Conservation (phyloP, 2,113 vertebrate species). For the Passerina amoena region DNA sequence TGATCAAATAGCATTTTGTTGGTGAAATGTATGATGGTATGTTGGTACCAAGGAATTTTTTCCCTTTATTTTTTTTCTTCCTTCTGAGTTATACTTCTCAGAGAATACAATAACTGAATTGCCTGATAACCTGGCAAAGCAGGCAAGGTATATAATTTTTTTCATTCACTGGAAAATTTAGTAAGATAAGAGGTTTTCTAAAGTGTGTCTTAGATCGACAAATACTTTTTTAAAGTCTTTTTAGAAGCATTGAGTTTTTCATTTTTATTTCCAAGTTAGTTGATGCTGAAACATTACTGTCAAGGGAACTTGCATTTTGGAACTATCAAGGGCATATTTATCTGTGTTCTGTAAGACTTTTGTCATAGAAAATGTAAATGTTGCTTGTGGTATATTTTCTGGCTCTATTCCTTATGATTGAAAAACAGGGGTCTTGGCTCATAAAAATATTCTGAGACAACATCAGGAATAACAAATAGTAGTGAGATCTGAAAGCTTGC, state of each 20-base stretch:
- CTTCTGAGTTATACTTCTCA: not conserved
- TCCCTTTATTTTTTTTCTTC: not conserved
- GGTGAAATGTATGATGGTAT: not conserved
- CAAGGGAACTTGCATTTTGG: not conserved
- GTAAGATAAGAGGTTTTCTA: not conserved
- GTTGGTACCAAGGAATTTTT: not conserved
- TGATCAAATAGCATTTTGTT: not conserved
- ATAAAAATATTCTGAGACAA: not conserved
- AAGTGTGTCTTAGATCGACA: not conserved
- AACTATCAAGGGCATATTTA: not conserved
- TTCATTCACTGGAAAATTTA: not conserved
- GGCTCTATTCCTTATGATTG: not conserved
- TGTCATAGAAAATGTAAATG: not conserved
- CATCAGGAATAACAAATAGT: not conserved
- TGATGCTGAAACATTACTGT: not conserved
- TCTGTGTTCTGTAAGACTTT: not conserved
- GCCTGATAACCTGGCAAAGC: not conserved
- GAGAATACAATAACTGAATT: not conserved
- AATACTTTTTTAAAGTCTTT: not conserved
- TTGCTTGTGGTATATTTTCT: not conserved
- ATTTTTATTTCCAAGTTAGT: not conserved
- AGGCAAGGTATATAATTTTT: not conserved
- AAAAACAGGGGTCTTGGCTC: not conserved
- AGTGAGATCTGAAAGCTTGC: not conserved
- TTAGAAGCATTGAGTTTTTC: not conserved